Base-by-base conservation (phyloP, 2,797 vertebrate species). In the Malurus leucopterus region DNA sequence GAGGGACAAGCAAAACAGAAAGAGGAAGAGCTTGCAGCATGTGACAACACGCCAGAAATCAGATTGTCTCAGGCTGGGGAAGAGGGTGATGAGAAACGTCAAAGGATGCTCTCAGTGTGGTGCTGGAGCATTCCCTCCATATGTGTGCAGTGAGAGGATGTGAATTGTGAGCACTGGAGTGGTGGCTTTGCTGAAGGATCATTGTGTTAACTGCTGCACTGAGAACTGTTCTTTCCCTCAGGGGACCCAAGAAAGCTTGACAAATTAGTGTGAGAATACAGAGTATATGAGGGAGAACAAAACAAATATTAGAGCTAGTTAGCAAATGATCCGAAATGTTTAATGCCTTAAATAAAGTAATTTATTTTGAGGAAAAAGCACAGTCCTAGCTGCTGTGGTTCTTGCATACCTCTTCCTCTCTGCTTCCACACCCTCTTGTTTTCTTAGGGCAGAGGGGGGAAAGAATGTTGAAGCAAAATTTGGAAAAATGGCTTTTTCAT, bases 101-200 rank as follows among this genome's bases (percentile, higher is more conserved):
- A 19, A 8, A 76, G 34, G 24, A 30, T 20, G 6, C 22, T 78
- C 17, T 59, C 49, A 43, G 1, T 27, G 83, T 62, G 14, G n/a
- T 61, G 19, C 41, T 81, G 3, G 17, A 75, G 20, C 76, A 27
- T 32, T 46, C 30, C 9, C 40, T 54, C 27, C 11, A 0, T 6
- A 2, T 15, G 27, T 53, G 53, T 43, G 23, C 11, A 43, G 3
- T 1, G 38, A 62, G 40, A 71, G 8, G 8, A 11, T 13, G 32
- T 30, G 49, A 65, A 22, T 19, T 12, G 6, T 0, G 4, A 30
- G 16, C 17, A 27, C 19, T 47, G 5, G 2, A 18, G 8, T 27
- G 47, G 8, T 80, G 40, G 30, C 30, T 65, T 68, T 77, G 3
- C 1, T 20, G 20, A 38, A 43, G 34, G 19, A 24, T 46, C 30